Percentiles rank a stretch among this genome's conserved stretches.
Conservation (phyloP, 2,888 invertebrate genomes). For the Calameuta pallipes region DNA sequence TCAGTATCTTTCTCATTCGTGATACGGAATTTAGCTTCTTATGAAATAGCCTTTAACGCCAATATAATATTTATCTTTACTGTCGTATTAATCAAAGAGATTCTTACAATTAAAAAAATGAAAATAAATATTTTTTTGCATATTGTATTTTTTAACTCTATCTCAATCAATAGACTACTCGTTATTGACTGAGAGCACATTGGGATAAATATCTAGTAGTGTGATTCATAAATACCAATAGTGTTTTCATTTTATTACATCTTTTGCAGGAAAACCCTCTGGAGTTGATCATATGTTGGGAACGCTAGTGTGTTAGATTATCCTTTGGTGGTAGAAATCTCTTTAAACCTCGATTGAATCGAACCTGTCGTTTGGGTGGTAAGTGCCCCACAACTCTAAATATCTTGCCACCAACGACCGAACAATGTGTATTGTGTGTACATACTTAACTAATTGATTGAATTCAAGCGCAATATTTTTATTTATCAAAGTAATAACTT, state of each 20-base stretch:
- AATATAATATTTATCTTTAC: neutral
- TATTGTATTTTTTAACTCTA: constrained; percentile 16
- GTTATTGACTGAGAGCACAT: neutral
- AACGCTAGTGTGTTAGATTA: constrained; percentile 47
- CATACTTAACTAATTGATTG: constrained; percentile 59
- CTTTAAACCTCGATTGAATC: constrained; percentile 6
- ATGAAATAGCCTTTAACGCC: neutral
- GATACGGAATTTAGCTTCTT: neutral
- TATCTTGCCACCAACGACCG: constrained; percentile 44
- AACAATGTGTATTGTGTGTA: constrained; percentile 65
- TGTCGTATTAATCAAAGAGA: neutral
- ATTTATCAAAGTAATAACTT: constrained; percentile 46
- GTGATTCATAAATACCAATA: neutral
- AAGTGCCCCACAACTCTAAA: constrained; percentile 49
- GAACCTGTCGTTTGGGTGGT: constrained; percentile 47
- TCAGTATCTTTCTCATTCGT: neutral
- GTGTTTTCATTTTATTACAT: constrained; percentile 9
- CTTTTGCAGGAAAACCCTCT: constrained; percentile 58
- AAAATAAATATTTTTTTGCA: constrained; percentile 8
- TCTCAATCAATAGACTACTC: neutral
- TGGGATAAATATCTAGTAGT: neutral
- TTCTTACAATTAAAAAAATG: neutral
- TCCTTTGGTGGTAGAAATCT: constrained; percentile 31
- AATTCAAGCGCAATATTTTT: constrained; percentile 60
- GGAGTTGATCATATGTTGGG: constrained; percentile 61